phyloP scores from a whole-genome alignment of 2,113 vertebrate species.

The Castor canadensis region DNA sequence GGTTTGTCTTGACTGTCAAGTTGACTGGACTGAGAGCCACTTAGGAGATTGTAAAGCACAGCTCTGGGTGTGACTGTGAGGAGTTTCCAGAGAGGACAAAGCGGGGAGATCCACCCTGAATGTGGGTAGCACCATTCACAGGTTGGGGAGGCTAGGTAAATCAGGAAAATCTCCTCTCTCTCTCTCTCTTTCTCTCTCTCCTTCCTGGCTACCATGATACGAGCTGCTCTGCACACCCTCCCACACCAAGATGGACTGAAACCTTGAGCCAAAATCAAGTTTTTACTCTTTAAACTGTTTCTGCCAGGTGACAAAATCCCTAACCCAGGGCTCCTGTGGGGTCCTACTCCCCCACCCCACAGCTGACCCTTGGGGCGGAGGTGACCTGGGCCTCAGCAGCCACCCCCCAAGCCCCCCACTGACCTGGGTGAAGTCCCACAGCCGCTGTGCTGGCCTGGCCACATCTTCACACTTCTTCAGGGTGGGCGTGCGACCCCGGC shows the following conservation, averaged over 20 bases:
- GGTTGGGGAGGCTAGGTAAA: no score
- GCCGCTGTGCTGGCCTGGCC: slow-evolving; percentile 89
- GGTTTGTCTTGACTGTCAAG: neutral
- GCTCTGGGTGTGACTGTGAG: neutral
- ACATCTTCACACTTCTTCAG: slow-evolving; percentile 94
- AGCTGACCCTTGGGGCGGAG: neutral
- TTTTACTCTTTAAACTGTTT: neutral
- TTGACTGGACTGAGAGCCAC: neutral
- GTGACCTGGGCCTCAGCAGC: rapidly evolving
- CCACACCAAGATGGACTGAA: neutral
- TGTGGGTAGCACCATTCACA: neutral
- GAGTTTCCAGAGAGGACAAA: neutral
- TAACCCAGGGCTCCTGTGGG: rapidly evolving
- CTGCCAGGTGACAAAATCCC: neutral
- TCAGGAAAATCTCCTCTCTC: no score
- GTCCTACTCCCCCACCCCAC: neutral
- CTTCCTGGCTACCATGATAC: neutral
- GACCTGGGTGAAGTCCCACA: slow-evolving; percentile 99
- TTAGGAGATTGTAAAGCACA: neutral
- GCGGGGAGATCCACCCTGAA: neutral
- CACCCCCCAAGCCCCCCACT: neutral
- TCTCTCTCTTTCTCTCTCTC: neutral
- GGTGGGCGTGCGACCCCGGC: slow-evolving; percentile 90
- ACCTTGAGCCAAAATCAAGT: neutral
- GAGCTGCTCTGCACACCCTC: neutral